These are phyloP conservation scores for Ctenoplectra terminalis DNA, from an alignment of 1,140 invertebrate genomes.

Conservation along the genomic window DNA sequence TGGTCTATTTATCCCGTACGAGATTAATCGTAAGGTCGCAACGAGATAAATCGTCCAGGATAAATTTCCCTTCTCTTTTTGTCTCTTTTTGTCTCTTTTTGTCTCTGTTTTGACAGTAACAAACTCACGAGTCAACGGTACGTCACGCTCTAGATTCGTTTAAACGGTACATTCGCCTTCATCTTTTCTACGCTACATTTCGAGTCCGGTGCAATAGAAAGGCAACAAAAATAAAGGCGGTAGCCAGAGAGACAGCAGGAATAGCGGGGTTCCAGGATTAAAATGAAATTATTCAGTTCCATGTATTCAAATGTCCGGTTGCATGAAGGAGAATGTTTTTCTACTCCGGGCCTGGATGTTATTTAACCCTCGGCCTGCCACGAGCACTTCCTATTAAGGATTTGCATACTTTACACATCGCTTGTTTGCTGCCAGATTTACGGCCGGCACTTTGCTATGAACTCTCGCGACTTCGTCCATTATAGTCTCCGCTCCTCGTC, in stretches of 20 bases:
- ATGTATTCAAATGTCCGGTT: constrained; percentile 55
- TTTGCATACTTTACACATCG: constrained; percentile 54
- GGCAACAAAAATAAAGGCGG: not conserved
- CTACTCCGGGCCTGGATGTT: constrained; percentile 14
- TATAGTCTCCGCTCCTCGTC: not conserved
- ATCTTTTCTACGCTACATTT: not conserved
- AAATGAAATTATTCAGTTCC: constrained; percentile 58
- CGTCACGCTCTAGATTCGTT: not conserved
- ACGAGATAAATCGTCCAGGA: not conserved
- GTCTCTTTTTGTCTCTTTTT: not conserved
- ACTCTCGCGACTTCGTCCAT: constrained; percentile 43
- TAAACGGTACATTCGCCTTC: not conserved
- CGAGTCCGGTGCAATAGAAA: not conserved
- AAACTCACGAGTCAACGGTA: not conserved
- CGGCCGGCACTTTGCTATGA: constrained; percentile 34
- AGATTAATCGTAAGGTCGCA: not conserved
- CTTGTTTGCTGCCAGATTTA: constrained; percentile 57
- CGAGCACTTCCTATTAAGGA: constrained; percentile 55
- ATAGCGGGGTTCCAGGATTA: constrained; percentile 34
- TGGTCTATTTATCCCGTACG: not conserved
- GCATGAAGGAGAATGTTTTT: constrained; percentile 55
- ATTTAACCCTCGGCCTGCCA: constrained; percentile 43
- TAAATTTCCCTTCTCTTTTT: no score
- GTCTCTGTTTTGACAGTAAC: not conserved
- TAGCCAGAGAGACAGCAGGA: not conserved